Percentiles rank a stretch among this genome's conserved stretches.
These are phyloP conservation scores for Spea multiplicata DNA, from an alignment of 2,113 vertebrate species.

Conservation along the genomic window DNA sequence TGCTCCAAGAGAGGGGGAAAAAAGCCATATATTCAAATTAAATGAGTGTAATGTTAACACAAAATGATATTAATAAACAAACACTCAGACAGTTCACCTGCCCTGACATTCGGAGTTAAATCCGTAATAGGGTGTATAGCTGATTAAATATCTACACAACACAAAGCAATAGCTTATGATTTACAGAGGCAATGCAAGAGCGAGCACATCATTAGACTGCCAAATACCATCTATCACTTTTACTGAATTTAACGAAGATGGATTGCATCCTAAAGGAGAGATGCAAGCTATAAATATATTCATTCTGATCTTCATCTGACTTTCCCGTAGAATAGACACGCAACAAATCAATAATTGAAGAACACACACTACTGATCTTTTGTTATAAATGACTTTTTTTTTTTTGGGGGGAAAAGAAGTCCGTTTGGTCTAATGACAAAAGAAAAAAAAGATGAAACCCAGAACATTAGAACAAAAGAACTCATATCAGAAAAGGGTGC, in stretches of 20 bases:
- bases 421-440: constrained; percentile 34
- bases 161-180: constrained; percentile 76
- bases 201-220: constrained; percentile 76
- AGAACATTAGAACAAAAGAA: constrained; percentile 11
- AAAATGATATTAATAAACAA: constrained; percentile 75
- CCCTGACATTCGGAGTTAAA: constrained; percentile 73
- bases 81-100: constrained; percentile 73
- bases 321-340: constrained; percentile 63
- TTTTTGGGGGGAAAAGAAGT: constrained; percentile 36
- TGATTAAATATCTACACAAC: constrained; percentile 80
- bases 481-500: not conserved
- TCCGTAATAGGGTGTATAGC: constrained; percentile 73
- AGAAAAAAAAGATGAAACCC: constrained; percentile 35
- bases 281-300: constrained; percentile 72
- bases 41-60: constrained; percentile 70
- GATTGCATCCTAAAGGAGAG: constrained; percentile 70
- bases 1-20: not conserved
- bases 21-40: constrained; percentile 52
- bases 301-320: constrained; percentile 76
- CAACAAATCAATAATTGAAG: constrained; percentile 68
- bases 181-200: constrained; percentile 68
- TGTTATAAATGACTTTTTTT: constrained; percentile 39
- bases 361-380: constrained; percentile 53
- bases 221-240: constrained; percentile 79
- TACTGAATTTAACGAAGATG: constrained; percentile 78